phyloP scores from a whole-genome alignment of 1,140 invertebrate genomes.

The Trachymyrmex septentrionalis region DNA sequence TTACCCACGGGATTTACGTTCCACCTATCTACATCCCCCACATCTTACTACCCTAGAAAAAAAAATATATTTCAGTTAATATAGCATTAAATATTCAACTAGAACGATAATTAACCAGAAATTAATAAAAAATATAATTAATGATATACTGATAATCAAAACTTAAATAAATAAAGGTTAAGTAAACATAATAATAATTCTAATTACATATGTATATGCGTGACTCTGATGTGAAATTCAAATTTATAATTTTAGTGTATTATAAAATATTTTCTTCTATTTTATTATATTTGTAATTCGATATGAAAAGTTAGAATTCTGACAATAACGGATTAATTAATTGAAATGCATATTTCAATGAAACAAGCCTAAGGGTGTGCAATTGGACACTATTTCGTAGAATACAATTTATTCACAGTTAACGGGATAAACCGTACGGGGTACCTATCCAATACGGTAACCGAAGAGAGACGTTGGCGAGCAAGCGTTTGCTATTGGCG shows the following conservation, averaged over 20 bases:
- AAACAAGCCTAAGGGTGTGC: neutral
- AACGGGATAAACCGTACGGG: conserved; percentile 15
- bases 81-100: neutral
- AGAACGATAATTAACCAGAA: neutral
- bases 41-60: conserved; percentile 16
- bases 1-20: conserved; percentile 40
- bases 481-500: conserved; percentile 40
- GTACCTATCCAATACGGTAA: neutral
- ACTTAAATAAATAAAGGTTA: neutral
- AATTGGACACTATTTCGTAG: conserved; percentile 22
- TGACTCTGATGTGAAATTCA: neutral
- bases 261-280: neutral
- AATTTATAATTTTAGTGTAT: neutral
- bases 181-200: conserved; percentile 9
- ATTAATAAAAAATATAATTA: neutral
- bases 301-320: neutral
- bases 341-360: neutral
- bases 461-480: conserved; percentile 5
- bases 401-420: conserved; percentile 12
- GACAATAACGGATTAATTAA: no score
- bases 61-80: conserved; percentile 8
- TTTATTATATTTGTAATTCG: neutral
- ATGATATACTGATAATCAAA: neutral
- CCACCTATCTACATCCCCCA: neutral
- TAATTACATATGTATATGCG: neutral